Base-by-base conservation (phyloP, 2,888 invertebrate genomes). In the Oligia strigilis region DNA sequence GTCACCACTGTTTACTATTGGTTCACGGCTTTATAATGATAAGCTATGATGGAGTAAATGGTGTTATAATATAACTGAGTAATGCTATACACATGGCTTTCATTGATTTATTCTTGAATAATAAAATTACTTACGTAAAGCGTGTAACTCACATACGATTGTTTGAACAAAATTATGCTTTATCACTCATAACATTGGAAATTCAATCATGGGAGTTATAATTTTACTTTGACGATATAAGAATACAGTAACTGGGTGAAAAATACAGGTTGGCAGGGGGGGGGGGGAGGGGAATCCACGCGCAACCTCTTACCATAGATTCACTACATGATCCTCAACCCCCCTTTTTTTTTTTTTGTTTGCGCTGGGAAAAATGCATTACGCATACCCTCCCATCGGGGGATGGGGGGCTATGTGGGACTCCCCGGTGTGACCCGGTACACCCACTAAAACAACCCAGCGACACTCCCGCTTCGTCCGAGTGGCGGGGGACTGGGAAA, bases 1-100 rank as follows among this genome's bases (percentile, higher is more conserved):
- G 62, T 65, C 58, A 29, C 36, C n/a, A 40, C 40, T 78, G 64
- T 80, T 86, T 84, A 77, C 78, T 78, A 81, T 71, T 80, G 62
- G 46, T 77, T 81, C 72, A 77, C 40, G 62, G 67, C 36, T 82
- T 73, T 64, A 64, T 65, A 80, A 66, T 77, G 66, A 67, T 73
- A 58, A 58, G 40, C 40, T 62, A 55, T 73, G 49, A 46, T 40
- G 40, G 11, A 67, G 69, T 66, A 69, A 70, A 77, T 6, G 4
- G 11, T 40, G 67, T 78, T 75, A 77, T 23, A 70, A 77, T 23
- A 70, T 46, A 64, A 52, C 23, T 66, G 52, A 67, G 19, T 64
- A 17, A 40, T 66, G n/a, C 52, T 66, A 29, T 43, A 17, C 43
- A 65, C 17, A 49, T 40, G 36, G 2, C n/a, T 40, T 66, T 52